Base-by-base conservation (phyloP, 1,140 invertebrate genomes). In the Aporrectodea caliginosa region DNA sequence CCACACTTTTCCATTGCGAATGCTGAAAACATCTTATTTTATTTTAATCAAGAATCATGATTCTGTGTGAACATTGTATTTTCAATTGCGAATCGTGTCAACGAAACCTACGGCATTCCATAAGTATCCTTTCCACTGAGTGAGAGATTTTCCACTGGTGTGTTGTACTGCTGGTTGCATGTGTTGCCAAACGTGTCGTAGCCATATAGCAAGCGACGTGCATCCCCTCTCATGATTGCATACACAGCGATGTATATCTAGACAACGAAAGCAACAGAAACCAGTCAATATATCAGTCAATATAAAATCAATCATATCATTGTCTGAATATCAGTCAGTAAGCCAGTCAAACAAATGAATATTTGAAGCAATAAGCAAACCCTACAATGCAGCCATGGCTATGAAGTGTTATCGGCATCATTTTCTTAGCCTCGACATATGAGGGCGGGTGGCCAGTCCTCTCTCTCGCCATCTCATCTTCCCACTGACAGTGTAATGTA, bases 141-240 rank as follows among this genome's bases (percentile, higher is more conserved):
- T 2, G 92, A 91, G 83, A 93, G 90, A 83, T 92, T 92, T 34
- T 91, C 91, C 81, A 94, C 92, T 81, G 92, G 91, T 81, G 92
- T 91, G 86, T 94, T 94, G 78, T 92, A 92, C 82, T 92, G 92
- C 71, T 93, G 92, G 31, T 95, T 95, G 89, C 96, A 98, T 35
- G 94, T 95, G 87, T 98, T 97, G n/a, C 95, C 95, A 90, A 95
- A 97, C 82, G 94, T 96, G 87, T 98, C 95, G 88, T 94, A 96
- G 71, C 96, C 95, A 90, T 96, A 94, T 79, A 96, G 92, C 2
- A 97, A 90, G 80, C 95, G 90, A 82, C 93, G 87, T 1, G 95
- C 94, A 89, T 95, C 94, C 0, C 95, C 95, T 89, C 95, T 94
- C 12, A 94, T 92, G 85, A 96, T 92, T 1, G 95, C 93, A 89